A percentile compares a stretch with the other conserved stretches of the same genome.
These are phyloP conservation scores for Molorchus minor DNA, from an alignment of 2,888 invertebrate species.

Conservation along the genomic window DNA sequence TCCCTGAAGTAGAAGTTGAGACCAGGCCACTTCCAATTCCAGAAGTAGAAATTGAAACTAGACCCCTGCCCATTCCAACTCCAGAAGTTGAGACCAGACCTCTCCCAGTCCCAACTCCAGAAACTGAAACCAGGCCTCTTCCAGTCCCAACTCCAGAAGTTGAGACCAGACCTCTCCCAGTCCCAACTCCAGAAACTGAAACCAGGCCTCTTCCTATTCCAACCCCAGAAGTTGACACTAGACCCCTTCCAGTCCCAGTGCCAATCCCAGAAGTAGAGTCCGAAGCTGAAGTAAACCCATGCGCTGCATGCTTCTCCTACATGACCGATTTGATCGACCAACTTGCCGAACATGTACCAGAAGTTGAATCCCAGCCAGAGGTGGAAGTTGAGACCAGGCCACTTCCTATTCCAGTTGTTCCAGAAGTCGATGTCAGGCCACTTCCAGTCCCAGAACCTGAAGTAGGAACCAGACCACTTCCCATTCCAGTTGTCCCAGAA, in stretches of 20 bases:
- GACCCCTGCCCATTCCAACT: not conserved
- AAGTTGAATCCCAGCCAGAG: too few relatives aligned
- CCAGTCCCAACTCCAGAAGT: not conserved
- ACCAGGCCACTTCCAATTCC: not conserved
- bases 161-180: conserved; percentile 3
- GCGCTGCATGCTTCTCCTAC: conserved; percentile 31
- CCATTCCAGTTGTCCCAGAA: too few relatives aligned
- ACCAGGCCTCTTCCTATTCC: not conserved
- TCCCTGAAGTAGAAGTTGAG: not conserved
- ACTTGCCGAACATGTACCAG: too few relatives aligned
- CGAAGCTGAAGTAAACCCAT: conserved; percentile 9
- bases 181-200: not conserved
- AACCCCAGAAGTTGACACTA: conserved; percentile 26
- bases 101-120: not conserved
- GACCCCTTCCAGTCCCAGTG: too few relatives aligned
- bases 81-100: conserved; percentile 2
- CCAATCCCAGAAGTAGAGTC: conserved; percentile 1
- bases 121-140: not conserved
- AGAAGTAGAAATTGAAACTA: not conserved
- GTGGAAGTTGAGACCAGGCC: too few relatives aligned
- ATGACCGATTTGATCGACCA: conserved; percentile 18
- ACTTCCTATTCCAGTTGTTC: too few relatives aligned
- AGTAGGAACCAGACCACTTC: too few relatives aligned
- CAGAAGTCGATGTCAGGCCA: too few relatives aligned
- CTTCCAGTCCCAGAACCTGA: too few relatives aligned